phyloP scores from a whole-genome alignment of 2,888 invertebrate species.

The Pristionchus japonicus region DNA sequence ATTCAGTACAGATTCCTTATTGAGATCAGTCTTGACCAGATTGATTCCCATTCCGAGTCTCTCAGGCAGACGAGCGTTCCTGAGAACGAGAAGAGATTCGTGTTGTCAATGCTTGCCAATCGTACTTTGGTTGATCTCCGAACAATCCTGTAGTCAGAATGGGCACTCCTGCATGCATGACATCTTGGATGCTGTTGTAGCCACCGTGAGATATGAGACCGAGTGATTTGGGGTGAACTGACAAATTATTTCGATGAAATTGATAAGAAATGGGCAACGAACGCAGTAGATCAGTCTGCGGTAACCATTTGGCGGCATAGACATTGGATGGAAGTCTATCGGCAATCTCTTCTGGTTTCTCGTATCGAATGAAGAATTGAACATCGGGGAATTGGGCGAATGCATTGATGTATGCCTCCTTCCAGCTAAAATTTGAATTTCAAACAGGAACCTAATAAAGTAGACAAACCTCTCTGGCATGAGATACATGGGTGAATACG shows the following conservation, averaged over 20 bases:
- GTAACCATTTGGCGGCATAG: constrained; percentile 64
- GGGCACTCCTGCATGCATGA: constrained; percentile 59
- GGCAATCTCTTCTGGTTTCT: background rate
- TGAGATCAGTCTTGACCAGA: background rate
- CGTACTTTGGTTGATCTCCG: constrained; percentile 56
- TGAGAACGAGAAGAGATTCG: background rate
- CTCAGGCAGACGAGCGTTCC: constrained; percentile 10
- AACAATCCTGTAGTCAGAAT: constrained; percentile 60
- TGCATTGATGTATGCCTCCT: constrained; percentile 54
- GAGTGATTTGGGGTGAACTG: constrained; percentile 82
- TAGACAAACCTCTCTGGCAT: background rate
- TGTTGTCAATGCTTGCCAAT: background rate
- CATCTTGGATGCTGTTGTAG: constrained; percentile 81
- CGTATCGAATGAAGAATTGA: constrained; percentile 57
- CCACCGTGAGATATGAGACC: constrained; percentile 85
- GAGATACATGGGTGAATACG: constrained; percentile 47
- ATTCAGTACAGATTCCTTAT: background rate
- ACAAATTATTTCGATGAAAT: background rate
- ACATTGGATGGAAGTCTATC: constrained; percentile 54
- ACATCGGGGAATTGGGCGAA: constrained; percentile 58
- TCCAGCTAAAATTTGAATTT: background rate
- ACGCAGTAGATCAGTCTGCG: constrained; percentile 64
- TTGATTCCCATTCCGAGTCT: constrained; percentile 39
- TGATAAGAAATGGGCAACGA: background rate
- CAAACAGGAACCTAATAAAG: background rate